phyloP scores from a whole-genome alignment of 2,797 vertebrate species.

The Helicolenus hilgendorfi region DNA sequence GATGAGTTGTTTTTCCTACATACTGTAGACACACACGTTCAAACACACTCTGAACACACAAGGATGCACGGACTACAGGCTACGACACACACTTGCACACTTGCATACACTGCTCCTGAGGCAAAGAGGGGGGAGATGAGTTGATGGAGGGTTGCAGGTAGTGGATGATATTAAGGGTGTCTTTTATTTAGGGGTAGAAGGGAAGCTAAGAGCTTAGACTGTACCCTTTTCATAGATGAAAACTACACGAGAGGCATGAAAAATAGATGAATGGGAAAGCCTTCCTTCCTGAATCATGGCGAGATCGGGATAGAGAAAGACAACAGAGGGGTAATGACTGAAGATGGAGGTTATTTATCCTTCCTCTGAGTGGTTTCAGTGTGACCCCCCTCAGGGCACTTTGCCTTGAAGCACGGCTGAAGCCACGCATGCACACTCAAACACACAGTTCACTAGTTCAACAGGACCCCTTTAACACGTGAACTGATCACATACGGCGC shows the following conservation, averaged over 20 bases:
- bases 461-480: constrained; percentile 63
- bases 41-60: constrained; percentile 22
- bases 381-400: constrained; percentile 58
- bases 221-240: constrained; percentile 58
- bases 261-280: constrained; percentile 81
- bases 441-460: constrained; percentile 69
- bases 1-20: constrained; percentile 75
- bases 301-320: constrained; percentile 47
- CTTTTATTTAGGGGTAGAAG: constrained; percentile 74
- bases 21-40: constrained; percentile 8
- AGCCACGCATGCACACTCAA: background rate
- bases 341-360: constrained; percentile 76
- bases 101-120: constrained; percentile 46
- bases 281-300: constrained; percentile 58
- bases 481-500: constrained; percentile 56
- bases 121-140: constrained; percentile 57
- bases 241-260: constrained; percentile 80
- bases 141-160: constrained; percentile 78
- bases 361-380: constrained; percentile 70
- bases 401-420: constrained; percentile 34
- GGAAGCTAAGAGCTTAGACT: constrained; percentile 60
- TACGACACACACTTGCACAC: constrained; percentile 37
- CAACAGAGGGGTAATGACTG: constrained; percentile 72
- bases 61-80: constrained; percentile 1
- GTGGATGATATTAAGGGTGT: constrained; percentile 68